Base-by-base conservation (phyloP, 2,797 vertebrate genomes). In the Ispidina picta region DNA sequence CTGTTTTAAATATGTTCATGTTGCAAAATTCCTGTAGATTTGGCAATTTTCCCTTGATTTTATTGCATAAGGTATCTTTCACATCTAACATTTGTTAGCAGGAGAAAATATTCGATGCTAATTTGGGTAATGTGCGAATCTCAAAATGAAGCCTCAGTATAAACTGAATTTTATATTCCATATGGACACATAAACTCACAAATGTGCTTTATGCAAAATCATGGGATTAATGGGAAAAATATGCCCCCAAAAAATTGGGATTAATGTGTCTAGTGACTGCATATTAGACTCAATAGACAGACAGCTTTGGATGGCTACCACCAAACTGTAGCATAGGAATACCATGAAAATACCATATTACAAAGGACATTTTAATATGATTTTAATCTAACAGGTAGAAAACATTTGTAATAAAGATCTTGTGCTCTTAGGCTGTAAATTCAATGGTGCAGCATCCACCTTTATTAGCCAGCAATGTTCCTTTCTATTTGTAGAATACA, bases 31-130 rank as follows among this genome's bases (percentile, higher is more conserved):
- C 31, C 44, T 49, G 2, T 56, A 75, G 63, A 75, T 78, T 71
- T 85, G 90, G 63, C 63, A 69, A 71, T 83, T 79, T 68, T 10
- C 80, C 81, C 48, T 35, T 39, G 56, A 58, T 76, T 82, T 93
- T 78, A 35, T 70, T 73, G 55, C 3, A 1, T 55, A 69, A 52
- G 59, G 10, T 72, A 44, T 95, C 90, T 82, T 91, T 83, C 70
- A 44, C 68, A 64, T 65, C 41, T 77, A 81, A 78, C 18, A 64
- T 86, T 92, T 92, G 62, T 80, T 37, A 55, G 59, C 44, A 63
- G 26, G 37, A 84, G 64, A 73, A 89, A 90, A 82, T 79, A 39
- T 86, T 84, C 35, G 29, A 19, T 76, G 68, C 48, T 84, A 96
- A 82, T 44, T 52, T 82, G 56, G 31, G 31, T 79, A 76, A 90